Conservation (phyloP, 23 tunicate species). For the Trididemnum clinides region DNA sequence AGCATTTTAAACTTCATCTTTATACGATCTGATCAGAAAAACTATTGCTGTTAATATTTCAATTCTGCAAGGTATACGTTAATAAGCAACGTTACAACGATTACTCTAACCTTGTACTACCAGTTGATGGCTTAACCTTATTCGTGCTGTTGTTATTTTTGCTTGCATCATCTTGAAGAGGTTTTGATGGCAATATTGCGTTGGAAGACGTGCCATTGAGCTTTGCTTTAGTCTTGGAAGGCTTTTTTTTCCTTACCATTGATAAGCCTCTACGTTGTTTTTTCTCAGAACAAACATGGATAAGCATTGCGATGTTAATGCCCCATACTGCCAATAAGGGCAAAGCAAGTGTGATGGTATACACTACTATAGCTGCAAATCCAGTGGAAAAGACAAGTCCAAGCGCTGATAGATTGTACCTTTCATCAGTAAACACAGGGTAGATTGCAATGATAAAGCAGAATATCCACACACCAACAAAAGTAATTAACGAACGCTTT, state of each 20-base stretch:
- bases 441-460: slow-evolving; percentile 47
- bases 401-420: slow-evolving; percentile 43
- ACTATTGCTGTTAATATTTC: too few species aligned
- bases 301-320: slow-evolving; percentile 71
- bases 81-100: too few species aligned
- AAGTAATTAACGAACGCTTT: slow-evolving; percentile 31
- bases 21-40: too few species aligned
- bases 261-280: slow-evolving; percentile 41
- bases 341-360: slow-evolving; percentile 58
- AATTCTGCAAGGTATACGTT: too few species aligned
- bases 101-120: too few species aligned
- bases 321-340: slow-evolving; percentile 84
- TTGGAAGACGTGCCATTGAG: too few species aligned
- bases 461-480: slow-evolving; percentile 60
- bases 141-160: neutral
- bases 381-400: slow-evolving; percentile 70
- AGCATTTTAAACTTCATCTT: too few species aligned
- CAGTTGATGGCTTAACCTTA: too few species aligned
- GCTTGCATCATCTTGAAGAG: too few species aligned
- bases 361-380: slow-evolving; percentile 41
- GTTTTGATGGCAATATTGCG: too few species aligned
- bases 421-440: slow-evolving; percentile 40
- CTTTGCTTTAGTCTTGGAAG: too few species aligned
- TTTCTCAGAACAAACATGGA: slow-evolving; percentile 61
- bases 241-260: neutral